Conservation (phyloP, 2,888 invertebrate genomes). For the Trisateles emortualis region DNA sequence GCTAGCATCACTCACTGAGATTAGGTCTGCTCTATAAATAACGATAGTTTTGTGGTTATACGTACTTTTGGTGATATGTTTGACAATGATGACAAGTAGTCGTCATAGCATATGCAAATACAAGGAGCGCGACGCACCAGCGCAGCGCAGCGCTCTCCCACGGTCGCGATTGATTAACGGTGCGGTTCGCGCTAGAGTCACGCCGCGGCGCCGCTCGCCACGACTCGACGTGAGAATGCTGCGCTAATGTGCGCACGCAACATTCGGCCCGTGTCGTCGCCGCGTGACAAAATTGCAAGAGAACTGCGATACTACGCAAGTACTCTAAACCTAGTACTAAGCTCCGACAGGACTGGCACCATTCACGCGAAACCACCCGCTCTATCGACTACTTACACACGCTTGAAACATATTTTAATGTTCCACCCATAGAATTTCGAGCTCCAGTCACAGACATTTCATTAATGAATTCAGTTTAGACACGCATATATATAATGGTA, state of each 20-base stretch:
- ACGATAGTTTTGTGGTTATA: constrained; percentile 19
- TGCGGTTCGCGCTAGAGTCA: constrained; percentile 64
- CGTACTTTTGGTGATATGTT: not conserved
- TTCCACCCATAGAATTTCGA: no score
- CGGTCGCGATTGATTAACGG: constrained; percentile 75
- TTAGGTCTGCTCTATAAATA: constrained; percentile 56
- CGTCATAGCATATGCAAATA: not conserved
- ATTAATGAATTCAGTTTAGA: no score
- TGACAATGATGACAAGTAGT: not conserved
- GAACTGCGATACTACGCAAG: constrained; percentile 16
- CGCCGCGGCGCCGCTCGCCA: constrained; percentile 30
- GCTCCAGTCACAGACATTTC: no score
- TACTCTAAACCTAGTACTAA: constrained; percentile 7
- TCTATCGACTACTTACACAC: no score
- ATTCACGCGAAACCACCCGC: not conserved
- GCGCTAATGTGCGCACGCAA: constrained; percentile 59
- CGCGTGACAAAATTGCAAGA: constrained; percentile 67
- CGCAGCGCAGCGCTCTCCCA: constrained; percentile 61
- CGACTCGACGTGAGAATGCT: constrained; percentile 64
- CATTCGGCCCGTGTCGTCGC: constrained; percentile 64
- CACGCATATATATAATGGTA: no score
- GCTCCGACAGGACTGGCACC: not conserved
- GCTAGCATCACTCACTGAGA: constrained; percentile 56
- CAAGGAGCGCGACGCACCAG: constrained; percentile 47
- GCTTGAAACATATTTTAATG: no score